phyloP scores from a whole-genome alignment of 2,888 invertebrate genomes.

The Eupithecia subumbrata region DNA sequence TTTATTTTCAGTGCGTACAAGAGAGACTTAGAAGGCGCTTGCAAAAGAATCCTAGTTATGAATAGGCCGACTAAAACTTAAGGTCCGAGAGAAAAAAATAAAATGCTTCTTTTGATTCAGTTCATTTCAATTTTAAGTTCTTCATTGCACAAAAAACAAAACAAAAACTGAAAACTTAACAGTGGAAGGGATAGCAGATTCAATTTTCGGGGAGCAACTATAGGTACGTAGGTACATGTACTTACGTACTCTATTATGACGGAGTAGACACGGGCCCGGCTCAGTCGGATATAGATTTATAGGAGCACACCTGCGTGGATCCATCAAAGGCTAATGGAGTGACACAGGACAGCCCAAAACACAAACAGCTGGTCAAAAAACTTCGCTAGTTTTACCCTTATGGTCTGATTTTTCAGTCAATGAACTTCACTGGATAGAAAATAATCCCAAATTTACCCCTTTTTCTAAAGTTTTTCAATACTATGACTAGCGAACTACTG shows the following conservation, averaged over 20 bases:
- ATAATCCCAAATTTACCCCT: no score
- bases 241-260: neutral
- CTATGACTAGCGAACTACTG: no score
- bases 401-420: neutral
- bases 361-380: constrained; percentile 4
- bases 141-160: neutral
- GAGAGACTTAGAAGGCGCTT: neutral
- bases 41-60: neutral
- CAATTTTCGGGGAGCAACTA: neutral
- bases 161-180: neutral
- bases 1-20: neutral
- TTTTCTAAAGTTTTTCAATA: no score
- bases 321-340: constrained; percentile 12
- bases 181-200: neutral
- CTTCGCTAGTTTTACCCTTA: neutral
- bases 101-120: neutral
- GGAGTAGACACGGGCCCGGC: neutral
- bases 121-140: neutral
- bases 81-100: neutral
- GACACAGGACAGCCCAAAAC: constrained; percentile 7
- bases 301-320: constrained; percentile 5
- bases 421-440: no score
- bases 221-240: neutral
- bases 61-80: neutral
- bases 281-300: constrained; percentile 8